A percentile compares a stretch with the other conserved stretches of the same genome.
phyloP scores from a whole-genome alignment of 2,888 invertebrate genomes.

The Nebria salina region DNA sequence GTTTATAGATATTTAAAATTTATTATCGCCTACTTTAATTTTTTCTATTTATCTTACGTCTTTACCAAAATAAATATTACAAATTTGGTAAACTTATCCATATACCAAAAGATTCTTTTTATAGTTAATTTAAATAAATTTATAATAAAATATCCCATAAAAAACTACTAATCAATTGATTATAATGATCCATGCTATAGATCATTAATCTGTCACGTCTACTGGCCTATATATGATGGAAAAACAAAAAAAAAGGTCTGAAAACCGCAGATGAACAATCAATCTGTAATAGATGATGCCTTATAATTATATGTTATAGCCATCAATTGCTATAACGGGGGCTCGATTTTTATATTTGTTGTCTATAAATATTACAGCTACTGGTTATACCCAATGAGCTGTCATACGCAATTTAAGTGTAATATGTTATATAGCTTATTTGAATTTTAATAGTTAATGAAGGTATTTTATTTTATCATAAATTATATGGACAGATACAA shows the following conservation, averaged over 20 bases:
- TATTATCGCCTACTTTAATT: too few relatives aligned
- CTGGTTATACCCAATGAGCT: neutral
- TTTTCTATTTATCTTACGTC: too few relatives aligned
- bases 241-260: neutral
- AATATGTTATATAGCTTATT: neutral
- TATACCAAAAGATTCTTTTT: too few relatives aligned
- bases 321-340: neutral
- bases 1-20: too few relatives aligned
- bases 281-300: neutral
- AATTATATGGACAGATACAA: neutral
- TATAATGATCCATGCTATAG: neutral
- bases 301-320: neutral
- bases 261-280: neutral
- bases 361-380: neutral
- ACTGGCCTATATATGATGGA: neutral
- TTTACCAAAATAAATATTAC: too few relatives aligned
- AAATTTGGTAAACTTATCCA: too few relatives aligned
- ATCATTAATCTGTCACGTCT: neutral
- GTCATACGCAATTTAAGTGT: neutral
- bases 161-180: too few relatives aligned
- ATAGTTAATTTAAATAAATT: too few relatives aligned
- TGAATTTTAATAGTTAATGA: neutral
- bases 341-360: neutral
- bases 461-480: neutral
- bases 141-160: too few relatives aligned